phyloP scores from a whole-genome alignment of 2,113 vertebrate species.

The Callopanchax toddi region DNA sequence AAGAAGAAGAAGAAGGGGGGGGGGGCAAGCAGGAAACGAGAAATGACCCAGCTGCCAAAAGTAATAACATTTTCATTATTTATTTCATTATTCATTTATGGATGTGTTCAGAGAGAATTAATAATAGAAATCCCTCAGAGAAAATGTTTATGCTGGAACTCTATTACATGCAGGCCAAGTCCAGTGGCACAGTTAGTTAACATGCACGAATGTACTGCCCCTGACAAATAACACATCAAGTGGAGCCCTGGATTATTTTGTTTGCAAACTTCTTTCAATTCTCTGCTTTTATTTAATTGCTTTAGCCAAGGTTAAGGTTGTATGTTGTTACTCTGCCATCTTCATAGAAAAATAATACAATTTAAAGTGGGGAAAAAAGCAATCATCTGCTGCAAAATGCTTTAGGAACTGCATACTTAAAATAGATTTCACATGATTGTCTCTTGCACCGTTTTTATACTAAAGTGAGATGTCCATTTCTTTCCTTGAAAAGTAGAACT shows the following conservation, averaged over 20 bases:
- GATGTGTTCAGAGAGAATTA: slow-evolving; percentile 83
- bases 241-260: slow-evolving; percentile 59
- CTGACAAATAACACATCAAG: slow-evolving; percentile 77
- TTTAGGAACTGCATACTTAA: slow-evolving; percentile 48
- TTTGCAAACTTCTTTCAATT: slow-evolving; percentile 65
- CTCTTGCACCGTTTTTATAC: slow-evolving; percentile 56
- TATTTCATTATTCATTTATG: slow-evolving; percentile 84
- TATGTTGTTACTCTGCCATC: slow-evolving; percentile 36
- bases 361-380: slow-evolving; percentile 45
- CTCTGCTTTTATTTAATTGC: slow-evolving; percentile 67
- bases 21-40: slow-evolving; percentile 77
- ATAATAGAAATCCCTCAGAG: slow-evolving; percentile 80
- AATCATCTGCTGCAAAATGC: slow-evolving; percentile 50
- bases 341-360: slow-evolving; percentile 25
- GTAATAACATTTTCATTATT: slow-evolving; percentile 82
- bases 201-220: slow-evolving; percentile 75
- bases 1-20: slow-evolving; percentile 18
- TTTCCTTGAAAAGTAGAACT: slow-evolving; percentile 59
- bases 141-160: slow-evolving; percentile 75
- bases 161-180: slow-evolving; percentile 73
- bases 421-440: slow-evolving; percentile 53
- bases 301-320: slow-evolving; percentile 60
- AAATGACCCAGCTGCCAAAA: slow-evolving; percentile 81
- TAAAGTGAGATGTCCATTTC: slow-evolving; percentile 64
- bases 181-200: slow-evolving; percentile 79